Evolutionary conservation across 2,797 vertebrate genomes (phyloP).

Genomic region (Percopsis omiscomaycus): DNA sequence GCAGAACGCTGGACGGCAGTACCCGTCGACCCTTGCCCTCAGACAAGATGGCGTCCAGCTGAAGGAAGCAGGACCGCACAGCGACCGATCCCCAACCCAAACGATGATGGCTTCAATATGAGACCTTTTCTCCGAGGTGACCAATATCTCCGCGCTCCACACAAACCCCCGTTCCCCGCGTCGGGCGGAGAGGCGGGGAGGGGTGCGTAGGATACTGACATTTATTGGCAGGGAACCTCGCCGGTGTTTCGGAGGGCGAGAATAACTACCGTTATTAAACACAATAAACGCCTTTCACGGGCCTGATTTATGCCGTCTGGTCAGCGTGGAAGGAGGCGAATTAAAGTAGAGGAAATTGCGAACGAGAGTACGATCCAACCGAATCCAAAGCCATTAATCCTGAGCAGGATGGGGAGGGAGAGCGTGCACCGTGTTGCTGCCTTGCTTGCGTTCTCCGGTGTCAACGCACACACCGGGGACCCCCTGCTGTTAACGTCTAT

Average conservation of each 20-base stretch:
- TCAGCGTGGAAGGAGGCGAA: conserved; percentile 54
- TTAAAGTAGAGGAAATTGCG: conserved; percentile 64
- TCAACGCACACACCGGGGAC: conserved; percentile 1
- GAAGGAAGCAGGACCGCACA: conserved; percentile 27
- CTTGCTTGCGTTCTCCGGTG: too few species aligned
- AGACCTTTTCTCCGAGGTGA: conserved; percentile 65
- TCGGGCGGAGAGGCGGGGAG: too few species aligned
- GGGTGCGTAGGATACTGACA: conserved; percentile 34
- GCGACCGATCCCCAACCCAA: conserved; percentile 24
- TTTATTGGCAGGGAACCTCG: conserved; percentile 63
- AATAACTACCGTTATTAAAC: conserved; percentile 60
- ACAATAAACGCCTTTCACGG: conserved; percentile 60
- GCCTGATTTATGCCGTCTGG: conserved; percentile 66
- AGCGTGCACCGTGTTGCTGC: too few species aligned
- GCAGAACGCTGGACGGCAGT: conserved; percentile 19
- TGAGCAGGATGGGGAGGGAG: conserved; percentile 23
- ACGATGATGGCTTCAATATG: conserved; percentile 70
- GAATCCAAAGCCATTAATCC: conserved; percentile 45
- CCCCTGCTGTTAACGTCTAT: not conserved
- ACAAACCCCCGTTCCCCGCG: conserved; percentile 30
- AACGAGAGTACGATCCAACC: conserved; percentile 63
- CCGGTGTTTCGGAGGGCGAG: conserved; percentile 49
- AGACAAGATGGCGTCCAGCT: conserved; percentile 43
- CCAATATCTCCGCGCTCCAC: conserved; percentile 55
- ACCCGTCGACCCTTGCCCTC: conserved; percentile 31